These are phyloP conservation scores for Deroplatys truncata DNA, from an alignment of 2,888 invertebrate genomes.

Conservation along the genomic window DNA sequence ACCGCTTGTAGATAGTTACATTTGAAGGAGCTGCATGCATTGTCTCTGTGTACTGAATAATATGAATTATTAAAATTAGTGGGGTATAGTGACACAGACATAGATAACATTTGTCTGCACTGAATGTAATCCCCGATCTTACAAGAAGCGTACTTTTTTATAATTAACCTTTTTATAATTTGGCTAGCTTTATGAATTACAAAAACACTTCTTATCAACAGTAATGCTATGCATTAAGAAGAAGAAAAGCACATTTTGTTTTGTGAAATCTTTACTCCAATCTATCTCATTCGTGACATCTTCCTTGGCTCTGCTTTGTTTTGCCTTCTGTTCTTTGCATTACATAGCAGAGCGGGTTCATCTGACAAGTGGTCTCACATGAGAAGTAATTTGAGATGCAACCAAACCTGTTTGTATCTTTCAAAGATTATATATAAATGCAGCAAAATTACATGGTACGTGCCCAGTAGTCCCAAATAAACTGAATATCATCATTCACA, in stretches of 20 bases:
- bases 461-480: background rate
- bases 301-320: background rate
- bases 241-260: background rate
- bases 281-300: background rate
- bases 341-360: too few species aligned
- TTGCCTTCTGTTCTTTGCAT: background rate
- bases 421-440: background rate
- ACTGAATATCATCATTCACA: background rate
- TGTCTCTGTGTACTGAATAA: too few species aligned
- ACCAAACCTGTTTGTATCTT: conserved; percentile 7
- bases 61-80: background rate
- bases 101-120: background rate
- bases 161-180: background rate
- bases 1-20: too few species aligned
- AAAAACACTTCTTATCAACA: background rate
- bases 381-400: background rate
- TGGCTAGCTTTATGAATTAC: background rate
- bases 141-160: background rate
- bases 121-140: background rate
- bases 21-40: too few species aligned
- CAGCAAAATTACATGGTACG: background rate
- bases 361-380: background rate
- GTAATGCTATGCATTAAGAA: too few species aligned
- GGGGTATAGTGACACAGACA: background rate
- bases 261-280: background rate